A percentile compares a stretch with the other conserved stretches of the same genome.
Evolutionary conservation across 2,113 vertebrate genomes (phyloP).

Genomic region (Eretmochelys imbricata): DNA sequence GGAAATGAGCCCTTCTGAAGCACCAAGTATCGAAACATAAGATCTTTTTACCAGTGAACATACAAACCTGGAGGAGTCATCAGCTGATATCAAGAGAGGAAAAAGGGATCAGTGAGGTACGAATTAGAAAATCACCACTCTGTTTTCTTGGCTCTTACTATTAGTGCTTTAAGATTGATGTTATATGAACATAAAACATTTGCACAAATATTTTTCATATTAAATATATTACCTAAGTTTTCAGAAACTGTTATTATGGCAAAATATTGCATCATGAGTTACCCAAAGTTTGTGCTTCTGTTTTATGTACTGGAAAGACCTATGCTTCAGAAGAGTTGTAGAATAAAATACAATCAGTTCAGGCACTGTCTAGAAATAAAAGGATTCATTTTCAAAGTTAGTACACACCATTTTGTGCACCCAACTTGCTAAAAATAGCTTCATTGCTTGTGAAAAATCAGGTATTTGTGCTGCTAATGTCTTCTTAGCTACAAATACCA

Average conservation of each 20-base stretch:
- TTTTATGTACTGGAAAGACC: neutral
- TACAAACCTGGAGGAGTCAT: neutral
- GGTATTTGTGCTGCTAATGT: fast-evolving
- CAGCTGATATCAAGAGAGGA: neutral
- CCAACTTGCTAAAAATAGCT: neutral
- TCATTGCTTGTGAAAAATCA: neutral
- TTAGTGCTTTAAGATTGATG: neutral
- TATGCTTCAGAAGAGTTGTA: neutral
- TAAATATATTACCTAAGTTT: fast-evolving
- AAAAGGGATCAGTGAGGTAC: neutral
- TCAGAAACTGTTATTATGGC: no score
- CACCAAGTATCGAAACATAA: neutral
- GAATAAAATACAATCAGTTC: neutral
- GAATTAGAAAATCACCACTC: neutral
- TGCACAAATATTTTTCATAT: neutral
- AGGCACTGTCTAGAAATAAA: fast-evolving
- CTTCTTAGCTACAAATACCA: neutral
- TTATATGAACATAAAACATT: fast-evolving
- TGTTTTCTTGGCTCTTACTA: neutral
- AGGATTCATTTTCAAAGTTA: neutral
- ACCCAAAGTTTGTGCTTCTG: neutral
- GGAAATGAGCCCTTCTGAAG: neutral
- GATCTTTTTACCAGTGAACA: neutral
- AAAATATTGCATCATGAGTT: fast-evolving
- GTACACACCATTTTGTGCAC: fast-evolving